Evolutionary conservation across 2,797 vertebrate species (phyloP).

Genomic region (Adelosebastes latens): DNA sequence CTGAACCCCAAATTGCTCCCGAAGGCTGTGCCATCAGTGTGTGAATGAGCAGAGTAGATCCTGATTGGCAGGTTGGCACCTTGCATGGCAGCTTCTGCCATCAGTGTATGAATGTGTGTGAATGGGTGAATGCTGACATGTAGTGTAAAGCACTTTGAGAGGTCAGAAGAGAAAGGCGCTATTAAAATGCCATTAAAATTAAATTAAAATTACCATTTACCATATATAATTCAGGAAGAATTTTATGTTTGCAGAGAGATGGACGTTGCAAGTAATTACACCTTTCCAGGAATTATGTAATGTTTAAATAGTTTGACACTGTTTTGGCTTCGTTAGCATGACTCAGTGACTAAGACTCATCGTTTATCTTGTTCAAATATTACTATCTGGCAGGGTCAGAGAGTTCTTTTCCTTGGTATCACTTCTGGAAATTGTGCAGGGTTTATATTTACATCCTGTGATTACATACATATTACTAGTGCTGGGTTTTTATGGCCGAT

Average conservation of each 20-base stretch:
- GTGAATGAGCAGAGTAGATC: too few relatives aligned
- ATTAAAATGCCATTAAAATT: too few relatives aligned
- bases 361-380: neutral
- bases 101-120: too few relatives aligned
- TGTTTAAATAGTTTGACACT: neutral
- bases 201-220: too few relatives aligned
- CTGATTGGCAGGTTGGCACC: rapidly evolving
- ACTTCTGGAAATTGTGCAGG: neutral
- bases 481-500: neutral
- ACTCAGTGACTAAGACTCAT: neutral
- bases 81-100: too few relatives aligned
- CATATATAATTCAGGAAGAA: too few relatives aligned
- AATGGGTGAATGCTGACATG: too few relatives aligned
- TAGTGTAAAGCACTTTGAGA: too few relatives aligned
- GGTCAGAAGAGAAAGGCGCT: too few relatives aligned
- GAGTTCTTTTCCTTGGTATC: neutral
- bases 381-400: neutral
- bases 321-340: neutral
- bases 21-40: rapidly evolving
- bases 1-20: too few relatives aligned
- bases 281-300: neutral
- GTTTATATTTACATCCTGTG: neutral
- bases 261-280: neutral
- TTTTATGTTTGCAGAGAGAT: neutral
- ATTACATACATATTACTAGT: neutral